Conservation (phyloP, 2,797 vertebrate genomes). For the Phalloptychus januarius region DNA sequence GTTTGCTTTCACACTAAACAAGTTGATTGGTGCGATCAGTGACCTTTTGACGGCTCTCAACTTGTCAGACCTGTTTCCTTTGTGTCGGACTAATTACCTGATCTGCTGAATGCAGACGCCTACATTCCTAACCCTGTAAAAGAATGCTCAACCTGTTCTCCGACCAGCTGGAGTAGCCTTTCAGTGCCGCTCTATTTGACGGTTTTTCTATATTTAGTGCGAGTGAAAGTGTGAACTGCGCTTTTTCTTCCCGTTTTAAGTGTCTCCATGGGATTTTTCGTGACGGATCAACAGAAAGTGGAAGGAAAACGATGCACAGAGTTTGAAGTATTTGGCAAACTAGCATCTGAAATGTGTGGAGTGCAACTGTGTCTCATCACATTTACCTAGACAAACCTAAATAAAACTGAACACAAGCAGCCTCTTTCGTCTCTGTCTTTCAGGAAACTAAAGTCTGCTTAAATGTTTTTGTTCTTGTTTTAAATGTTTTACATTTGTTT, state of each 20-base stretch:
- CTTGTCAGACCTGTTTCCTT: not conserved
- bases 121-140: not conserved
- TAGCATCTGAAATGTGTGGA: not conserved
- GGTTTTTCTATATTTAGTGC: not conserved
- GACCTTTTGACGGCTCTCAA: not conserved
- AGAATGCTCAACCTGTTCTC: not conserved
- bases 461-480: no score
- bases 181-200: not conserved
- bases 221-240: not conserved
- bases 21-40: not conserved
- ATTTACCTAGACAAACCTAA: not conserved
- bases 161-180: not conserved
- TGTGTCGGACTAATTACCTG: not conserved
- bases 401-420: not conserved
- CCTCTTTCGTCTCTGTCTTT: not conserved
- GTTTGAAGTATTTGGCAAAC: not conserved
- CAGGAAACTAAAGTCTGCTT: no score
- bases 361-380: not conserved
- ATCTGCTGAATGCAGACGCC: not conserved
- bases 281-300: not conserved
- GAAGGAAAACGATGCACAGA: not conserved
- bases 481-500: no score
- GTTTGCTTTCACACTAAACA: slow-evolving; percentile 10
- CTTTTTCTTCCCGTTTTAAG: not conserved
- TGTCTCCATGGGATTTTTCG: not conserved